Evolutionary conservation across 2,797 vertebrate genomes (phyloP).

Genomic region (Pelodytes ibericus): DNA sequence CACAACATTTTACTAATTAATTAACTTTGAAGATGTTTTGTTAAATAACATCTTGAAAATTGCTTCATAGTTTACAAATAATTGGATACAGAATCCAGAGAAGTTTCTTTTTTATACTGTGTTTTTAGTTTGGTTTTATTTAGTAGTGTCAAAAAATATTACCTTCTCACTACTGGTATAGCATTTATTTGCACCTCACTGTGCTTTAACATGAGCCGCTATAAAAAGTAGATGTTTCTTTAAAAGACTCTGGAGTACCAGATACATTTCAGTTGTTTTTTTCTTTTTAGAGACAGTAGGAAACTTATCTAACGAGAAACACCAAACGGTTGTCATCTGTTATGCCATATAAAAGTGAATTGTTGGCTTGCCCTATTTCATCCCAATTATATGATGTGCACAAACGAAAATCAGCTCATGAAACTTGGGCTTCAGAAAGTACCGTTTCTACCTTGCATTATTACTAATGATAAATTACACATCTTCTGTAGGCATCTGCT

Average conservation of each 20-base stretch:
- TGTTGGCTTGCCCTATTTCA: conserved; percentile 6
- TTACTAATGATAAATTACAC: conserved; percentile 43
- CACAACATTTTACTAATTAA: no score
- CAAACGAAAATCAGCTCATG: conserved; percentile 1
- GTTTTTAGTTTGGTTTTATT: no score
- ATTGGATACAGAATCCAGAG: no score
- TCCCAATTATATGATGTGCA: conserved; percentile 22
- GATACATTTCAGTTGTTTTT: neutral
- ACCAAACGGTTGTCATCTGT: conserved; percentile 9
- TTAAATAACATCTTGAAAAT: no score
- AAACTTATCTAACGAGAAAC: neutral
- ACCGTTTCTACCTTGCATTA: conserved; percentile 21
- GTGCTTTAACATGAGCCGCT: no score
- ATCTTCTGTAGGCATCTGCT: conserved; percentile 35
- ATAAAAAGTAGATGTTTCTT: neutral
- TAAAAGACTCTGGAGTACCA: neutral
- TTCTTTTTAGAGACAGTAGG: neutral
- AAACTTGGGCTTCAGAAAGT: conserved; percentile 9
- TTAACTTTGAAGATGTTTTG: no score
- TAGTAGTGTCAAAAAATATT: no score
- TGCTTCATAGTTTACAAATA: no score
- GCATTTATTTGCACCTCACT: no score
- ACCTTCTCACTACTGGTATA: no score
- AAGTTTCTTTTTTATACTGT: no score
- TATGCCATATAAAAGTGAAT: conserved; percentile 1